These are phyloP conservation scores for Rhabdophis nuchalis DNA, from an alignment of 2,797 vertebrate species.

Conservation along the genomic window DNA sequence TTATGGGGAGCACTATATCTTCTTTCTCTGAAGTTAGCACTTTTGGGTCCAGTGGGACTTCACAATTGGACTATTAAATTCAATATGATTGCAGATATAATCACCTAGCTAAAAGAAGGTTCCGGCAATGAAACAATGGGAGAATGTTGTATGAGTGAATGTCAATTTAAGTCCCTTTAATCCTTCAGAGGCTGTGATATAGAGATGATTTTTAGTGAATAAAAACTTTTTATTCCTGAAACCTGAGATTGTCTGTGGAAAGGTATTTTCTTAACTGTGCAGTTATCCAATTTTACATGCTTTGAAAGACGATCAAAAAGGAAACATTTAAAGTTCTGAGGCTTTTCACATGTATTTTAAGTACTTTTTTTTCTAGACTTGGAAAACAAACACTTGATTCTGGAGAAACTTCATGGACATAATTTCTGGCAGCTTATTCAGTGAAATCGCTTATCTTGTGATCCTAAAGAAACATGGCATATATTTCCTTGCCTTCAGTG, in stretches of 20 bases:
- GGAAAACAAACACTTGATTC: constrained; percentile 53
- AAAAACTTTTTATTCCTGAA: constrained; percentile 57
- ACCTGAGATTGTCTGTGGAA: constrained; percentile 52
- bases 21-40: neutral
- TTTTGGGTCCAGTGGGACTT: neutral
- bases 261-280: constrained; percentile 40
- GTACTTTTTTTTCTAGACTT: constrained; percentile 31
- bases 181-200: constrained; percentile 23
- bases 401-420: constrained; percentile 35
- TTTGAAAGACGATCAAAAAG: constrained; percentile 45
- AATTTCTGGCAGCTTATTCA: constrained; percentile 43
- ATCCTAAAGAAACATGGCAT: neutral
- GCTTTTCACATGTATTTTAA: neutral
- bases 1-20: constrained; percentile 26
- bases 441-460: constrained; percentile 41
- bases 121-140: constrained; percentile 41
- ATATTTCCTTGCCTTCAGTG: neutral
- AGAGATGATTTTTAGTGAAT: constrained; percentile 13
- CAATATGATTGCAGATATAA: neutral
- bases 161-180: neutral
- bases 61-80: neutral
- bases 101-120: constrained; percentile 46
- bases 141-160: constrained; percentile 37
- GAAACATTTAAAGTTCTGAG: constrained; percentile 34
- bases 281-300: constrained; percentile 48